Conservation (phyloP, 2,888 invertebrate species). For the Caenorhabditis virilis region DNA sequence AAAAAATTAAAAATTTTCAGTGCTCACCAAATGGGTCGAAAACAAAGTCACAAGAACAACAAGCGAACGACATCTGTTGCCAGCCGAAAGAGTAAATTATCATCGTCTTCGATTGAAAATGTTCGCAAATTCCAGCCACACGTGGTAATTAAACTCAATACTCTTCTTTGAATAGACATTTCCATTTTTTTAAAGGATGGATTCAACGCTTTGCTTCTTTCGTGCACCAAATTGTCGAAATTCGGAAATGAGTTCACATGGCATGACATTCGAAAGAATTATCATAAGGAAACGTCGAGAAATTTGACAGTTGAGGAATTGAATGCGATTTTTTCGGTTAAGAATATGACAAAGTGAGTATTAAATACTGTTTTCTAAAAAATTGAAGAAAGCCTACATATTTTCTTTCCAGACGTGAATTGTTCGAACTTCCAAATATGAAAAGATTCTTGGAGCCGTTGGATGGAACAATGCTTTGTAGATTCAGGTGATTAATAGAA, state of each 20-base stretch:
- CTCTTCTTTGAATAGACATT: not conserved
- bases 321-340: conserved; percentile 21
- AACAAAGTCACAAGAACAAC: conserved; percentile 14
- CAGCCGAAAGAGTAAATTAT: conserved; percentile 11
- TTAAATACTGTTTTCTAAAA: not conserved
- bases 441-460: conserved; percentile 16
- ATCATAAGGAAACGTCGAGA: conserved; percentile 30
- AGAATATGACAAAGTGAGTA: conserved; percentile 26
- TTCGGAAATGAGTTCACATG: conserved; percentile 25
- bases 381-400: not conserved
- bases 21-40: conserved; percentile 19
- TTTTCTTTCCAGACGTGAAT: conserved; percentile 14
- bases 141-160: conserved; percentile 8
- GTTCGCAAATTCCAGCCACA: conserved; percentile 15
- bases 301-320: conserved; percentile 31
- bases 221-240: conserved; percentile 13
- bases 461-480: conserved; percentile 29
- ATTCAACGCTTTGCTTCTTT: conserved; percentile 13
- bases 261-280: conserved; percentile 38
- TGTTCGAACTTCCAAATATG: conserved; percentile 23
- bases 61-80: conserved; percentile 27
- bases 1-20: too few relatives aligned
- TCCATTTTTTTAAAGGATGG: conserved; percentile 21
- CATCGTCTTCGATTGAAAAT: conserved; percentile 7
- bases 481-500: conserved; percentile 11